Conservation (phyloP, 2,888 invertebrate genomes). For the Drosophila gaucha region DNA sequence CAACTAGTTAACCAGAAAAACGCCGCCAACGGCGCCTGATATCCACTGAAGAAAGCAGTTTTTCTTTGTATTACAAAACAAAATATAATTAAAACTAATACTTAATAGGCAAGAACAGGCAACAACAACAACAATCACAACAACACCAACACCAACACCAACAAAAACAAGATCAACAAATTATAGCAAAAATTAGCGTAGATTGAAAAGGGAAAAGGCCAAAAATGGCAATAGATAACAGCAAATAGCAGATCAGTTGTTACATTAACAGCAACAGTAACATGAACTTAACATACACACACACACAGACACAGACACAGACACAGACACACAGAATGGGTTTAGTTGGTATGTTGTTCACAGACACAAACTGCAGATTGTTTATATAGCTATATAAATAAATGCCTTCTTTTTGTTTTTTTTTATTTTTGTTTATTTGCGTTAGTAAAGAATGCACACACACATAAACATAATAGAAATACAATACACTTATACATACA, state of each 20-base stretch:
- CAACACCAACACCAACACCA: background rate
- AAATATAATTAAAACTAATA: slow-evolving; percentile 24
- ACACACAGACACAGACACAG: slow-evolving; percentile 6
- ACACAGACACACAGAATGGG: slow-evolving; percentile 28
- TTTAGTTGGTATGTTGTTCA: slow-evolving; percentile 48
- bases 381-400: background rate
- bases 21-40: slow-evolving; percentile 21
- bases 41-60: slow-evolving; percentile 33
- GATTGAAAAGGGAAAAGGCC: slow-evolving; percentile 3
- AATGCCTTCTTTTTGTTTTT: too few relatives aligned
- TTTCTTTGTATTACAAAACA: slow-evolving; percentile 60
- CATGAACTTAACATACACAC: slow-evolving; percentile 18
- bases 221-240: slow-evolving; percentile 11
- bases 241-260: slow-evolving; percentile 12
- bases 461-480: too few relatives aligned
- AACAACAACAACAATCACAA: slow-evolving; percentile 21
- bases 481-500: slow-evolving; percentile 19
- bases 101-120: slow-evolving; percentile 19
- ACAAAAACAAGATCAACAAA: slow-evolving; percentile 6
- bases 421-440: slow-evolving; percentile 1
- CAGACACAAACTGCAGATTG: slow-evolving; percentile 12
- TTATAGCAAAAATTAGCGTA: slow-evolving; percentile 46
- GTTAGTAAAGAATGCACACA: slow-evolving; percentile 19
- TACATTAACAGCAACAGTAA: slow-evolving; percentile 24
- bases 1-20: slow-evolving; percentile 54